These are phyloP conservation scores for Stegastes partitus DNA, from an alignment of 2,113 vertebrate species.

Conservation along the genomic window DNA sequence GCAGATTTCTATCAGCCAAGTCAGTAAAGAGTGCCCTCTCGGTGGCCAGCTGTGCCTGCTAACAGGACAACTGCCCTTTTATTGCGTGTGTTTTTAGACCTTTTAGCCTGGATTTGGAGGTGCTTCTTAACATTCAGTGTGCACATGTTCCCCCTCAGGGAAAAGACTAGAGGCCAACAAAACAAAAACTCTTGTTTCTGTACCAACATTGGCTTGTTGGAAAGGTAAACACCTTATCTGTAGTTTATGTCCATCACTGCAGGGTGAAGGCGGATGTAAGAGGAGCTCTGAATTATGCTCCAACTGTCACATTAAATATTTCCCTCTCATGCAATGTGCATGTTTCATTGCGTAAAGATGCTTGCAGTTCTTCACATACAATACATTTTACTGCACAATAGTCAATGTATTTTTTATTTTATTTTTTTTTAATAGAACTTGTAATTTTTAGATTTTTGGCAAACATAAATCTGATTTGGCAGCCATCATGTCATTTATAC, in stretches of 20 bases:
- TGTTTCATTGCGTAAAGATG: too few relatives aligned
- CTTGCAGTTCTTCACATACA: too few relatives aligned
- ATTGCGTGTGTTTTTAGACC: slow-evolving; percentile 22
- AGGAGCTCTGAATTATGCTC: too few relatives aligned
- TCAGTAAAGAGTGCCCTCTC: slow-evolving; percentile 65
- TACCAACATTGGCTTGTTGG: background rate
- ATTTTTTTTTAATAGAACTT: too few relatives aligned
- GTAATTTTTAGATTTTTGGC: too few relatives aligned
- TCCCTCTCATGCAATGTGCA: too few relatives aligned
- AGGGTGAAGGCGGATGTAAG: too few relatives aligned
- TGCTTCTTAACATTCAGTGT: slow-evolving; percentile 51
- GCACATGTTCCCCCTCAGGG: slow-evolving; percentile 5
- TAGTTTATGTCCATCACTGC: background rate
- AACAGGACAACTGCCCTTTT: slow-evolving; percentile 66
- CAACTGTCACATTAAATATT: too few relatives aligned
- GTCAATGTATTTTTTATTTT: too few relatives aligned
- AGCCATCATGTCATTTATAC: too few relatives aligned
- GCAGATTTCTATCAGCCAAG: slow-evolving; percentile 80
- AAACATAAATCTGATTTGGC: too few relatives aligned
- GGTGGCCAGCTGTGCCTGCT: slow-evolving; percentile 65
- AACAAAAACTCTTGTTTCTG: slow-evolving; percentile 4
- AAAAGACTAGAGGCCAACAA: background rate
- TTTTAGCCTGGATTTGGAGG: slow-evolving; percentile 35
- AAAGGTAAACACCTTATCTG: slow-evolving; percentile 17
- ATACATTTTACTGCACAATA: too few relatives aligned